Conservation (phyloP, 1,140 invertebrate genomes). For the Aphelinus certus region DNA sequence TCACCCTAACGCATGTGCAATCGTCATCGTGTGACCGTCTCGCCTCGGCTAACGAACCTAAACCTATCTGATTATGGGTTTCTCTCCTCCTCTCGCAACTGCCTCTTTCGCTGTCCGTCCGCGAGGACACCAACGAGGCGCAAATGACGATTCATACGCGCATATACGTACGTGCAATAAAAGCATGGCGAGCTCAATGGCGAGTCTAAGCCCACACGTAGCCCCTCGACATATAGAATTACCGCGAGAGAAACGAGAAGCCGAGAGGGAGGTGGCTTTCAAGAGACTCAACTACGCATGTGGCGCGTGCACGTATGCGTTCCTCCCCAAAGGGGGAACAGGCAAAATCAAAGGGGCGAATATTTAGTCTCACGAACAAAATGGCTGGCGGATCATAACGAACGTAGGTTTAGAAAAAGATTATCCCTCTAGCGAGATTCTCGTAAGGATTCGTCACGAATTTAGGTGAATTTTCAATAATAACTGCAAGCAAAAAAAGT, state of each 20-base stretch:
- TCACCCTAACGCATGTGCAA: slow-evolving; percentile 2
- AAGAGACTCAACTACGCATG: not conserved
- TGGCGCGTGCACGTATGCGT: slow-evolving; percentile 5
- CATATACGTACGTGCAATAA: slow-evolving; percentile 9
- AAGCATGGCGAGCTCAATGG: not conserved
- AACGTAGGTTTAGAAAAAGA: no score
- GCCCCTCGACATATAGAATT: slow-evolving; percentile 48
- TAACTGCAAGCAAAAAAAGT: no score
- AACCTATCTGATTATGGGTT: slow-evolving; percentile 12
- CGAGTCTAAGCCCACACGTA: slow-evolving; percentile 13
- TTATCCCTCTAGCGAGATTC: no score
- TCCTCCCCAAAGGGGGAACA: not conserved
- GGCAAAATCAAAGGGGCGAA: slow-evolving; percentile 48
- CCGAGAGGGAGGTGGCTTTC: slow-evolving; percentile 25
- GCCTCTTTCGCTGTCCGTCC: not conserved
- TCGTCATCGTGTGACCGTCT: slow-evolving; percentile 2
- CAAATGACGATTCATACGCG: slow-evolving; percentile 6
- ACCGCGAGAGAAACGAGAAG: slow-evolving; percentile 30
- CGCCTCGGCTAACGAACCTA: slow-evolving; percentile 20
- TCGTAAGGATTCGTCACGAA: no score
- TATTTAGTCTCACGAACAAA: slow-evolving; percentile 55
- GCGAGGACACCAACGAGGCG: not conserved
- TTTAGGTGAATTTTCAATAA: no score
- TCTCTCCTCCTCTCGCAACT: not conserved
- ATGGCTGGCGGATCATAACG: slow-evolving; percentile 46